Percentiles rank a stretch among this genome's conserved stretches.
Conservation (phyloP, 1,140 invertebrate genomes). For the Conus ventricosus region DNA sequence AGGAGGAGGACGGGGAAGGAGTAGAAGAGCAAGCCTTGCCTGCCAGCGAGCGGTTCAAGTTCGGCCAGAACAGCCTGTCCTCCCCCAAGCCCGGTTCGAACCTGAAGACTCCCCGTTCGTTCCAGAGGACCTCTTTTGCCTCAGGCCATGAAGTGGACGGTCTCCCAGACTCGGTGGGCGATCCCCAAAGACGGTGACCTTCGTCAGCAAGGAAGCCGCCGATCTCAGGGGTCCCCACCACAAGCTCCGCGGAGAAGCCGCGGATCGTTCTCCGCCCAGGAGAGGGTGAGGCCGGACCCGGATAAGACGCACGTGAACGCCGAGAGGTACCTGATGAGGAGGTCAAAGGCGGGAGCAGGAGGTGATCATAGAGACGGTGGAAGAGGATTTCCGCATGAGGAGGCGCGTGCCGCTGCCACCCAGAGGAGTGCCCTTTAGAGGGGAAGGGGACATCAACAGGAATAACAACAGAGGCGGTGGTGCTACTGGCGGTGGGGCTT, state of each 20-base stretch:
- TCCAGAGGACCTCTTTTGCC: too few species aligned
- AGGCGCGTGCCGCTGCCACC: not conserved
- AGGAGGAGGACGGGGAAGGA: not conserved
- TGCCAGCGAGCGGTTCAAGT: not conserved
- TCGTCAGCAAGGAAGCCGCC: not conserved
- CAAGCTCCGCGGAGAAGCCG: not conserved
- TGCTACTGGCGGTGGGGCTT: not conserved
- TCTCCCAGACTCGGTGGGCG: not conserved
- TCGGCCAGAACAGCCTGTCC: not conserved
- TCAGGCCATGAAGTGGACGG: not conserved
- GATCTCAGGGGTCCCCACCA: not conserved
- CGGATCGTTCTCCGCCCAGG: not conserved
- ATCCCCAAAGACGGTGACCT: not conserved
- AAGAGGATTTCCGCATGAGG: not conserved
- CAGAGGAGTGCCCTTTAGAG: not conserved
- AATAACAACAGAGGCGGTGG: not conserved
- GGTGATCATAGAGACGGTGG: not conserved
- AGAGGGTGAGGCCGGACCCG: not conserved
- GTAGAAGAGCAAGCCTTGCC: not conserved
- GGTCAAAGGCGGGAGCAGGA: not conserved
- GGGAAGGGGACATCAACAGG: not conserved
- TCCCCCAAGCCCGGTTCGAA: not conserved
- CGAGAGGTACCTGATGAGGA: slow-evolving; percentile 11
- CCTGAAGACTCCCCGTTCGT: too few species aligned
- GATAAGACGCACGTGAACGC: slow-evolving; percentile 19